These are phyloP conservation scores for Microcaecilia unicolor DNA, from an alignment of 2,797 vertebrate species.

Conservation along the genomic window DNA sequence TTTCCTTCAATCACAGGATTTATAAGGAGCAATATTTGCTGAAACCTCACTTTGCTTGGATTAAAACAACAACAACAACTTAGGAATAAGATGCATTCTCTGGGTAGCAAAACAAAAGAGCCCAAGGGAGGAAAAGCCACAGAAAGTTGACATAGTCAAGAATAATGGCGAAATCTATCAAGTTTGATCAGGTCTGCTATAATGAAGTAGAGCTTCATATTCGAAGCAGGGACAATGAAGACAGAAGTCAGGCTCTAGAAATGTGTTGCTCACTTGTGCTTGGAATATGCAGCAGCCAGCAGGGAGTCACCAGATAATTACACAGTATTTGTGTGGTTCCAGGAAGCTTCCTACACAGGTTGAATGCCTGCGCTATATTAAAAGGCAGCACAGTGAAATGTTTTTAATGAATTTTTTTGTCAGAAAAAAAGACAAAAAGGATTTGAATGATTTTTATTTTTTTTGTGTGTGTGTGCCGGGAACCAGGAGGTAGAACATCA, in stretches of 20 bases:
- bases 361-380: slow-evolving; percentile 70
- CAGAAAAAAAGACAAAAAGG: slow-evolving; percentile 69
- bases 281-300: slow-evolving; percentile 87
- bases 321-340: slow-evolving; percentile 89
- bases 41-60: slow-evolving; percentile 49
- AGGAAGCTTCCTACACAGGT: slow-evolving; percentile 73
- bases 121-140: slow-evolving; percentile 35
- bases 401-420: slow-evolving; percentile 90
- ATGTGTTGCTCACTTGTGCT: slow-evolving; percentile 66
- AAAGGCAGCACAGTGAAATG: slow-evolving; percentile 75
- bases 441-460: slow-evolving; percentile 69
- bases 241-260: slow-evolving; percentile 68
- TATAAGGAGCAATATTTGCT: slow-evolving; percentile 57
- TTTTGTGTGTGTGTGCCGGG: slow-evolving; percentile 21
- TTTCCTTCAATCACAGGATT: slow-evolving; percentile 59
- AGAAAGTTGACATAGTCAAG: slow-evolving; percentile 74
- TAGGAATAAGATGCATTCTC: slow-evolving; percentile 62
- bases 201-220: slow-evolving; percentile 82
- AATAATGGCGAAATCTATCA: slow-evolving; percentile 87
- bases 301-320: slow-evolving; percentile 88
- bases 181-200: slow-evolving; percentile 84
- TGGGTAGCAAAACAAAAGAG: slow-evolving; percentile 70
- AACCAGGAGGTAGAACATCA: slow-evolving; percentile 60
- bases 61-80: slow-evolving; percentile 21
- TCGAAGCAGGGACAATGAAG: slow-evolving; percentile 74